A percentile compares a stretch with the other conserved stretches of the same genome.
Evolutionary conservation across 2,113 vertebrate species (phyloP).

Genomic region (Odontophorus gujanensis): DNA sequence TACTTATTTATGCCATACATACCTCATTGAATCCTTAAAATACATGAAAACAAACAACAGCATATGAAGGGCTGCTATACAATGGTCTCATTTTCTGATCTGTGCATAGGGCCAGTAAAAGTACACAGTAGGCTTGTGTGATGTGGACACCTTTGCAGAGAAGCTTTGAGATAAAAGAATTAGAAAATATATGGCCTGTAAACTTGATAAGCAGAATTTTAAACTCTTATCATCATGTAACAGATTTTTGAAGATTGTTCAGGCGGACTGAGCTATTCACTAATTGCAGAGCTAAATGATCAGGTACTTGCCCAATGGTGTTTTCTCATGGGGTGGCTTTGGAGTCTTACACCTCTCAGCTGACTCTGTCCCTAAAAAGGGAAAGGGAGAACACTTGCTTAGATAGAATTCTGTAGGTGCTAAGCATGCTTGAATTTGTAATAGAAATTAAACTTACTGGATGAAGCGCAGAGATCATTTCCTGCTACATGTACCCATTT

Average conservation of each 20-base stretch:
- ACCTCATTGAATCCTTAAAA: not conserved
- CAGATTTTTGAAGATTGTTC: not conserved
- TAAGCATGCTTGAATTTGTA: not conserved
- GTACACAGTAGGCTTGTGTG: not conserved
- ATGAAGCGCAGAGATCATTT: not conserved
- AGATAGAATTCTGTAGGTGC: not conserved
- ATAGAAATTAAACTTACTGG: not conserved
- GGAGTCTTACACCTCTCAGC: not conserved
- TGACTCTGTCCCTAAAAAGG: not conserved
- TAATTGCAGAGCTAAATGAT: not conserved
- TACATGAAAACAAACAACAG: not conserved
- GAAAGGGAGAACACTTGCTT: not conserved
- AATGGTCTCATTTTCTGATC: conserved; percentile 36
- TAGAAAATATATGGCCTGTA: not conserved
- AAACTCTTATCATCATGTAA: not conserved
- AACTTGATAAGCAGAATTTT: not conserved
- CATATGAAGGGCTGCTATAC: not conserved
- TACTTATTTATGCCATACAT: not conserved
- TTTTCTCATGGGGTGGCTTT: not conserved
- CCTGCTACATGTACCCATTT: not conserved
- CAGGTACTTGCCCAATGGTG: not conserved
- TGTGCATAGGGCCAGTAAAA: conserved; percentile 2
- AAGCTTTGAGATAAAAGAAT: not conserved
- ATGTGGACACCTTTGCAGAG: not conserved
- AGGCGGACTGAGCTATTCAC: not conserved